Base-by-base conservation (phyloP, 2,888 invertebrate species). In the Coecobrya sp. region DNA sequence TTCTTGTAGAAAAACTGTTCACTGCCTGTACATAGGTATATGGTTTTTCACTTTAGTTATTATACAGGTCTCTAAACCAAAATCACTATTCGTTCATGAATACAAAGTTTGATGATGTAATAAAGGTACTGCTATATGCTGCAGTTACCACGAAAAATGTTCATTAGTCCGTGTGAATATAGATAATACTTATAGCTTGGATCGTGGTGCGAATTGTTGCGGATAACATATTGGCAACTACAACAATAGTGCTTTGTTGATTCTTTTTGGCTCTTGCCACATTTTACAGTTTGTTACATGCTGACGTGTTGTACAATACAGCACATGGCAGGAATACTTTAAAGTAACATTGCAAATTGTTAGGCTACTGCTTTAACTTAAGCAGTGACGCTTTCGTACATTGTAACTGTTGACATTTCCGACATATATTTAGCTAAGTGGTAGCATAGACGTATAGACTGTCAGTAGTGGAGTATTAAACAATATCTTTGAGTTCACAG, bases 151-250 rank as follows among this genome's bases (percentile, higher is more conserved):
- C 76, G 25, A 76, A 49, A 25, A 25, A 7, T 10, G 3, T 45
- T n/a, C 16, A 36, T 73, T n/a, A 10, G 19, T 76, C 76, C 76
- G 25, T 25, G 25, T 76, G 76, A 76, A 76, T 73, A 22, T n/a
- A 22, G 16, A 3, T 49, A 19, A n/a, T 42, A 8, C 25, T 49
- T 8, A 1, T 11, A 42, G 11, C 49, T 62, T 0, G 19, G 22
- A 62, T 62, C 62, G 25, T 68, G 30, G n/a, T n/a, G 68, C 36
- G 10, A 11, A 11, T 25, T 62, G 8, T 36, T 1, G 11, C 10
- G 49, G 42, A 25, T 62, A 25, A 25, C 25, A 25, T 22, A 25
- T 49, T 49, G 49, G 62, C n/a, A 19, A 10, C 25, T 62, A 8
- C 22, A 22, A 62, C 19, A 62, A 62, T 8, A 25, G 10, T 25